Evolutionary conservation across 1,140 invertebrate species (phyloP).

Genomic region (Hesperophylax magnus): DNA sequence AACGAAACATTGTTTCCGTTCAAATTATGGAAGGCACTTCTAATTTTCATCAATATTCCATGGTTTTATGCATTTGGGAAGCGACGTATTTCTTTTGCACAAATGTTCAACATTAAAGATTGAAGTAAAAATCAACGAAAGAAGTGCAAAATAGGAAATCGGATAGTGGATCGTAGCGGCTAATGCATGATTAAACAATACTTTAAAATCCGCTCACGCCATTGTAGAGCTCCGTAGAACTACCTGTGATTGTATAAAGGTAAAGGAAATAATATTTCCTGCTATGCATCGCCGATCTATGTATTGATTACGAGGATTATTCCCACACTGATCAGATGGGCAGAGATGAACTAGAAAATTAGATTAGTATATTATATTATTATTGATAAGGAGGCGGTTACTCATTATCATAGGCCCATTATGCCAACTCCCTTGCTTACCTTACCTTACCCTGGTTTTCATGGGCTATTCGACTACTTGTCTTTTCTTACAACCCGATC

Average conservation of each 20-base stretch:
- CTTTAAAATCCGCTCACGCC: neutral
- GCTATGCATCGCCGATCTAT: neutral
- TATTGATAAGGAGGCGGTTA: too few species aligned
- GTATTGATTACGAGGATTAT: neutral
- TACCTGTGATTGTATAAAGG: neutral
- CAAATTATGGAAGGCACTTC: too few species aligned
- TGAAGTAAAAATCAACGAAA: neutral
- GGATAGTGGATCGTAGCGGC: too few species aligned
- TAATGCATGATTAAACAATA: neutral
- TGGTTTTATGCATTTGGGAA: too few species aligned
- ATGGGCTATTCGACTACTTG: too few species aligned
- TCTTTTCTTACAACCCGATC: too few species aligned
- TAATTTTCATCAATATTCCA: too few species aligned
- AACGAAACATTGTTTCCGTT: too few species aligned
- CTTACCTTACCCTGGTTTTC: too few species aligned
- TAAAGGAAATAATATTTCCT: slow-evolving; percentile 7
- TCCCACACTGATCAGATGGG: neutral
- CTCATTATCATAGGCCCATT: too few species aligned
- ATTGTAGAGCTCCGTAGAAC: neutral
- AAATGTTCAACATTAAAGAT: neutral
- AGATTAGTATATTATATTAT: too few species aligned
- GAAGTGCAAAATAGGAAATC: neutral
- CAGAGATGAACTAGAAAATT: neutral
- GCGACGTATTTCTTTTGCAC: neutral
- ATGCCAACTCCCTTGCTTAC: too few species aligned